Percentiles rank a stretch among this genome's conserved stretches.
Conservation (phyloP, 2,113 vertebrate species). For the Neolamprologus ventralis region DNA sequence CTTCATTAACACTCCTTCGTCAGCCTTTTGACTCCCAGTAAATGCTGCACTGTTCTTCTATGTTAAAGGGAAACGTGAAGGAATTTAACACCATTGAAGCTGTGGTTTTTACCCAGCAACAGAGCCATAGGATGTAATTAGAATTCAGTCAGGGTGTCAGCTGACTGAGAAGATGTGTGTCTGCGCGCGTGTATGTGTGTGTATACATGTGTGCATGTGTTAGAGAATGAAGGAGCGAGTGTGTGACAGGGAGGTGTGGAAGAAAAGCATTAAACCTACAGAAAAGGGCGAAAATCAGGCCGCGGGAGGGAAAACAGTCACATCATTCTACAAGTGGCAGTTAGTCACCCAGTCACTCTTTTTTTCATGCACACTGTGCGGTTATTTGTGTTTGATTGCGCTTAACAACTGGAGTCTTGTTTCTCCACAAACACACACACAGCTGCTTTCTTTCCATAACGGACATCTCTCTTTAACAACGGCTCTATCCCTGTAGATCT, state of each 20-base stretch:
- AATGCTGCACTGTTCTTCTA: constrained; percentile 24
- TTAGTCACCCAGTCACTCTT: constrained; percentile 22
- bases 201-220: not conserved
- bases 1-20: not conserved
- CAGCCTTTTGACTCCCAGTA: not conserved
- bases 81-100: constrained; percentile 9
- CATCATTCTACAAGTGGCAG: constrained; percentile 20
- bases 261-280: not conserved
- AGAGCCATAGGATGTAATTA: constrained; percentile 43
- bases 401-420: constrained; percentile 17
- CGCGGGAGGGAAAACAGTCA: constrained; percentile 12
- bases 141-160: not conserved
- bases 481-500: not conserved
- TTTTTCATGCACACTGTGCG: not conserved
- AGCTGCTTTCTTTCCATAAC: not conserved
- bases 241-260: not conserved
- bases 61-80: constrained; percentile 15
- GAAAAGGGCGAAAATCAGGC: not conserved
- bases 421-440: not conserved
- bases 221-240: not conserved
- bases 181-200: not conserved
- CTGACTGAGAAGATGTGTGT: too few species aligned
- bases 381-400: constrained; percentile 9
- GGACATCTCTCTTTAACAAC: not conserved
- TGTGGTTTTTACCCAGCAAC: constrained; percentile 22